phyloP scores from a whole-genome alignment of 2,888 invertebrate species.

The Poecilobothrus nobilitatus region DNA sequence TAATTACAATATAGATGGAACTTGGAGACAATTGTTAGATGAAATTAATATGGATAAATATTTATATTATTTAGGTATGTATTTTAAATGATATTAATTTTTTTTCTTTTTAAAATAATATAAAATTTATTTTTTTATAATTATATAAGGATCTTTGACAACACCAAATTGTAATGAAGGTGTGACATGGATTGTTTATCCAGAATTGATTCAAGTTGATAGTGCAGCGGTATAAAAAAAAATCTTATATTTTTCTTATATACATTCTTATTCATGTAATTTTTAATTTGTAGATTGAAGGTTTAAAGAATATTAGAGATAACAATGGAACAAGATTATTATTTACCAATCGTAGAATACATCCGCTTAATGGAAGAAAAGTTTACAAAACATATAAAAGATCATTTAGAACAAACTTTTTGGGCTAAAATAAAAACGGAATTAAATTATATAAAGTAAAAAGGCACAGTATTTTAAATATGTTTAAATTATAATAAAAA shows the following conservation, averaged over 20 bases:
- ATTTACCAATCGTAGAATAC: neutral
- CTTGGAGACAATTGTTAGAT: neutral
- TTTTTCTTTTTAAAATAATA: neutral
- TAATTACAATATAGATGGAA: neutral
- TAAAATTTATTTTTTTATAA: too few relatives aligned
- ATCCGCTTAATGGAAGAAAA: too few relatives aligned
- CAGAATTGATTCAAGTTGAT: neutral
- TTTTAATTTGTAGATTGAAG: neutral
- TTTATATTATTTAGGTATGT: neutral
- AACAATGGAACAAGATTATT: neutral
- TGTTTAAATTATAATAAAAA: too few relatives aligned
- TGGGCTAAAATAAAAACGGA: too few relatives aligned
- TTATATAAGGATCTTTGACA: slow-evolving; percentile 59
- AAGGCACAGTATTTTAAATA: too few relatives aligned
- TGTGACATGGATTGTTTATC: slow-evolving; percentile 61
- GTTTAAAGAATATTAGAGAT: neutral
- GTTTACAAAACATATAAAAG: too few relatives aligned
- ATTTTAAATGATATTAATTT: too few relatives aligned
- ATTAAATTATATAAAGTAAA: too few relatives aligned
- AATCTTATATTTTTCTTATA: neutral
- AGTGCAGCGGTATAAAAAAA: neutral
- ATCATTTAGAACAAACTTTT: too few relatives aligned
- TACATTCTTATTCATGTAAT: too few relatives aligned
- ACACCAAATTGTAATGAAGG: slow-evolving; percentile 64
- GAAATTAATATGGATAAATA: neutral